Evolutionary conservation across 1,140 invertebrate species (phyloP).

Genomic region (Drosophila neocordata): DNA sequence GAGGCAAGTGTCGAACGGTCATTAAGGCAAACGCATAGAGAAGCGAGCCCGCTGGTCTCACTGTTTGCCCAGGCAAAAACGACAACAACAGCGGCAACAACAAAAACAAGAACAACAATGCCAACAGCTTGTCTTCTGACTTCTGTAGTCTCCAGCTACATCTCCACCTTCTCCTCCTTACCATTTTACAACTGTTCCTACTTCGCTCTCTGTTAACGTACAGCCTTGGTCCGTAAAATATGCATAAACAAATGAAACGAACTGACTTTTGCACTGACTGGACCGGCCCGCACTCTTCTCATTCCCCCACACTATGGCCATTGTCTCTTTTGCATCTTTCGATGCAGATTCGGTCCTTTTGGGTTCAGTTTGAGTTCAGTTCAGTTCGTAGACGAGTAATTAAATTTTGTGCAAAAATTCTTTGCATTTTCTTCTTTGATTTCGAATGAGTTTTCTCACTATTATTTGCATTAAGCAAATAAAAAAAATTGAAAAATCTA

Average conservation of each 20-base stretch:
- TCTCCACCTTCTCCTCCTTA: not conserved
- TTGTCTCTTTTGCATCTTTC: slow-evolving; percentile 33
- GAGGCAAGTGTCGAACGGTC: slow-evolving; percentile 48
- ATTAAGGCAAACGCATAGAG: slow-evolving; percentile 60
- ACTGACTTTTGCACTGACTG: slow-evolving; percentile 32
- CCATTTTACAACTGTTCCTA: not conserved
- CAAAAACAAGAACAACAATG: slow-evolving; percentile 19
- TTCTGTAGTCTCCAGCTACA: slow-evolving; percentile 25
- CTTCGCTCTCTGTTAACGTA: slow-evolving; percentile 48
- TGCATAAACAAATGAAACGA: slow-evolving; percentile 74
- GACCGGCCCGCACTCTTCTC: not conserved
- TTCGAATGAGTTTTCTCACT: slow-evolving; percentile 27
- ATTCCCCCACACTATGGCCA: slow-evolving; percentile 10
- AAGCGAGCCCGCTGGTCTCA: slow-evolving; percentile 24
- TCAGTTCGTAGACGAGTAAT: slow-evolving; percentile 44
- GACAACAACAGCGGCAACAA: slow-evolving; percentile 21
- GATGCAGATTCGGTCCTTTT: slow-evolving; percentile 37
- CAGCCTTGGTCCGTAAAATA: slow-evolving; percentile 58
- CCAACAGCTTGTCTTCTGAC: slow-evolving; percentile 38
- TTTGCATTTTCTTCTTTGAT: slow-evolving; percentile 70
- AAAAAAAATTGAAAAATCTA: slow-evolving; percentile 59
- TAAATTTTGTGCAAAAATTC: slow-evolving; percentile 69
- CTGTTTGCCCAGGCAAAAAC: slow-evolving; percentile 50
- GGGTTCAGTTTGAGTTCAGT: slow-evolving; percentile 9
- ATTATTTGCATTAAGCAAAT: slow-evolving; percentile 57